These are phyloP conservation scores for Anticlea derivata DNA, from an alignment of 2,888 invertebrate species.

Conservation along the genomic window DNA sequence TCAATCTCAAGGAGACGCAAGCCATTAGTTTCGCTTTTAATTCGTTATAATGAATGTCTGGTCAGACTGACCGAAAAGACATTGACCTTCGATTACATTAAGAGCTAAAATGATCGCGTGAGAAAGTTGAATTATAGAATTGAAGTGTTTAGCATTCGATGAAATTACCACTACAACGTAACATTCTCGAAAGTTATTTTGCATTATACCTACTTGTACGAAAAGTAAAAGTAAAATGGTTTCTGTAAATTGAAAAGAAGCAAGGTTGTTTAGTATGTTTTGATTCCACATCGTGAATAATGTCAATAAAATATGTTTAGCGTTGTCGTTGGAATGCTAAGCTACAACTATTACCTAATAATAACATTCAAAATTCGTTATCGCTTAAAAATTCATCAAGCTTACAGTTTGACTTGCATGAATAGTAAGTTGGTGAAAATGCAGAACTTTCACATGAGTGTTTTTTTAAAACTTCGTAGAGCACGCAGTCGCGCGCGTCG, in stretches of 20 bases:
- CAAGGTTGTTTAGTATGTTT: slow-evolving; percentile 10
- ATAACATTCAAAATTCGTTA: slow-evolving; percentile 17
- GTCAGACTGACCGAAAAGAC: slow-evolving; percentile 35
- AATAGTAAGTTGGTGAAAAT: slow-evolving; percentile 44
- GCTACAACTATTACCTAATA: slow-evolving; percentile 22
- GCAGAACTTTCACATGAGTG: slow-evolving; percentile 49
- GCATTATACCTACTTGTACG: slow-evolving; percentile 8
- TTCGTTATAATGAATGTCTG: slow-evolving; percentile 38
- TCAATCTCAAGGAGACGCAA: slow-evolving; percentile 36
- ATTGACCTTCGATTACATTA: slow-evolving; percentile 53
- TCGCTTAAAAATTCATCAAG: slow-evolving; percentile 31
- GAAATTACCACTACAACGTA: slow-evolving; percentile 17
- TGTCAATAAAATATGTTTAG: slow-evolving; percentile 20
- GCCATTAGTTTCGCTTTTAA: slow-evolving; percentile 42
- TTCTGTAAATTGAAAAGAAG: slow-evolving; percentile 15
- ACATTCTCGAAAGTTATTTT: slow-evolving; percentile 23
- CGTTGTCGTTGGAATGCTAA: slow-evolving; percentile 13
- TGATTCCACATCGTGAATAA: slow-evolving; percentile 17
- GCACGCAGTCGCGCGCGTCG: slow-evolving; percentile 30
- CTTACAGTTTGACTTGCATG: slow-evolving; percentile 27
- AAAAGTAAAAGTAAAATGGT: slow-evolving; percentile 26
- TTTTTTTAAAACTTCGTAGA: slow-evolving; percentile 39
- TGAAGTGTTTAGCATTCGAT: slow-evolving; percentile 17
- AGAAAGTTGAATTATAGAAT: slow-evolving; percentile 47
- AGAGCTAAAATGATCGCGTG: slow-evolving; percentile 43